phyloP scores from a whole-genome alignment of 2,888 invertebrate genomes.

The Copidosoma aretas region DNA sequence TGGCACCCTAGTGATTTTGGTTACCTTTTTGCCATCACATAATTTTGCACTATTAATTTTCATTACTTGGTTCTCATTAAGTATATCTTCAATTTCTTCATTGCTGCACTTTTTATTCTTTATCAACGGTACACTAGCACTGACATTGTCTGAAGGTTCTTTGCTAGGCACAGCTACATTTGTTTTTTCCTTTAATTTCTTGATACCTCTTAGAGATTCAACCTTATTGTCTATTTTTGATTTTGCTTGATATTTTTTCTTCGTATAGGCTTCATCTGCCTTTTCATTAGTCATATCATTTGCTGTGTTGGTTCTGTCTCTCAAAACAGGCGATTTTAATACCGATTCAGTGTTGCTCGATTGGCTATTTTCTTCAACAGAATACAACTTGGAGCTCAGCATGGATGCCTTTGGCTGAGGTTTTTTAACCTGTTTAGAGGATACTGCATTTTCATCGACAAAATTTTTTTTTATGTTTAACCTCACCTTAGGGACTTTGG shows the following conservation, averaged over 20 bases:
- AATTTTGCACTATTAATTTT: neutral
- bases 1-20: neutral
- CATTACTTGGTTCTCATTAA: neutral
- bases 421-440: neutral
- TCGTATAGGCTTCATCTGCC: neutral
- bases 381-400: neutral
- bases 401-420: neutral
- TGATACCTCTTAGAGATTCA: neutral
- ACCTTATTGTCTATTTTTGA: conserved; percentile 3
- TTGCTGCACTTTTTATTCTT: neutral
- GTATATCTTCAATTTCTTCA: neutral
- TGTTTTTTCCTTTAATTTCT: neutral
- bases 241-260: neutral
- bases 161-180: neutral
- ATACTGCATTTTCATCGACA: conserved; percentile 25
- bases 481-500: conserved; percentile 2
- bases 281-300: conserved; percentile 8
- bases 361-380: neutral
- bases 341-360: neutral
- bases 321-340: conserved; percentile 31
- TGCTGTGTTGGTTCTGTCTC: conserved; percentile 34
- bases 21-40: neutral
- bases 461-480: conserved; percentile 8
- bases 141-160: neutral
- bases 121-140: neutral